Base-by-base conservation (phyloP, 2,888 invertebrate species). In the Furcula furcula region DNA sequence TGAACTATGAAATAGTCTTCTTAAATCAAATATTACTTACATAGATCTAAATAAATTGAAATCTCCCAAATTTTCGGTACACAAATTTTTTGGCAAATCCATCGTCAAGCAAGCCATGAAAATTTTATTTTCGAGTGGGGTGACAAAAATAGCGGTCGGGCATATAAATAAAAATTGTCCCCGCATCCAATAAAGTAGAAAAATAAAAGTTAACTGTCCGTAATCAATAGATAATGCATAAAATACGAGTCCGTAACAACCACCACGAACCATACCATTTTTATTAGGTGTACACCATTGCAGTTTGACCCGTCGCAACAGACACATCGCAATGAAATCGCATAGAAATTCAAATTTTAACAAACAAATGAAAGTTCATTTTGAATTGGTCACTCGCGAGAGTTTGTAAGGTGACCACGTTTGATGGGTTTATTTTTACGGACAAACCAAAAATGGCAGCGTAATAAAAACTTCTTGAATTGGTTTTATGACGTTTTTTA, bases 201-300 rank as follows among this genome's bases (percentile, higher is more conserved):
- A 45, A 54, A 62, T 62, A 60, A 65, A 62, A 62, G 49, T 57
- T 61, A 59, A 66, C 62, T 52, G 58, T 44, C 53, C 40, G 50
- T 55, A 58, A 56, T 58, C 61, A 62, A 66, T 58, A 51, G 51
- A 56, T 66, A 59, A 59, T 63, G 58, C 54, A 56, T 61, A 55
- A 57, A 61, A 63, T 58, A 55, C 54, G 54, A 52, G 35, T 20
- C 42, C 25, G 29, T 59, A 40, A 58, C 49, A 55, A 44, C n/a
- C 46, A 29, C 43, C 40, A 50, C 54, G 46, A 40, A 45, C n/a
- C 54, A 55, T 46, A 52, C 12, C 39, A 45, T 50, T 60, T 66
- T 65, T 63, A 63, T 54, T 49, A 54, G 48, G 26, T 19, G 29
- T 22, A 40, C 23, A 9, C 66, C 52, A 58, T 3, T 29, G 13